Base-by-base conservation (phyloP, 2,113 vertebrate species). In the Heloderma charlesbogerti region DNA sequence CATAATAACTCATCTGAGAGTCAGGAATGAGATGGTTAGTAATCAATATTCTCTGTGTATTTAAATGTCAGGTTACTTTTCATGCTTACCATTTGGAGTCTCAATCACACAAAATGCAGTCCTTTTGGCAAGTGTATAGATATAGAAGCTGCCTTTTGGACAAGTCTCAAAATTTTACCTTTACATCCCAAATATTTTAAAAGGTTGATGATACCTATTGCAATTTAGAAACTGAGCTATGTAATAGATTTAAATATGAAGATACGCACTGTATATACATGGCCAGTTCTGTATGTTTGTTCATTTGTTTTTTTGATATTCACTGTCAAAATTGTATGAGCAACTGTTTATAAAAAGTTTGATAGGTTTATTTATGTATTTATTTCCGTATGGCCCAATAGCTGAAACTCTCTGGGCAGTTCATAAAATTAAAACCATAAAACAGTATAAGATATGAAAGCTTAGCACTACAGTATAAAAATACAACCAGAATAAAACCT, bases 11-110 rank as follows among this genome's bases (percentile, higher is more conserved):
- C 72, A 48, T 88, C 66, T 92, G 48, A 92, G 90, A 94, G 15
- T 3, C 67, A 66, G 71, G 85, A 94, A 91, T 9, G 57, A 74
- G 1, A 20, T 87, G 37, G n/a, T 86, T 92, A 92, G 86, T 90
- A 95, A 96, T 96, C 94, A 92, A 93, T 95, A 92, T 6, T 92
- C 51, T 86, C 6, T 90, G 89, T 91, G 84, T 88, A 91, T 57
- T 93, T 92, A 92, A 93, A 94, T 79, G 71, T 71, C 82, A 90
- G 88, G n/a, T 51, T 77, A 86, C 92, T 94, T 94, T 97, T 93
- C 77, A 71, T 94, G 63, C 81, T 60, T 93, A 48, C 3, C 0
- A 20, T 92, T 95, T 82, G 72, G 77, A 54, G 63, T 40, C 15
- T 67, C 31, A 88, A 16, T 67, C 78, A 89, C 45, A 81, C 16